Percentiles rank a stretch among this genome's conserved stretches.
Conservation (phyloP, 2,797 vertebrate genomes). For the Lerista edwardsae region DNA sequence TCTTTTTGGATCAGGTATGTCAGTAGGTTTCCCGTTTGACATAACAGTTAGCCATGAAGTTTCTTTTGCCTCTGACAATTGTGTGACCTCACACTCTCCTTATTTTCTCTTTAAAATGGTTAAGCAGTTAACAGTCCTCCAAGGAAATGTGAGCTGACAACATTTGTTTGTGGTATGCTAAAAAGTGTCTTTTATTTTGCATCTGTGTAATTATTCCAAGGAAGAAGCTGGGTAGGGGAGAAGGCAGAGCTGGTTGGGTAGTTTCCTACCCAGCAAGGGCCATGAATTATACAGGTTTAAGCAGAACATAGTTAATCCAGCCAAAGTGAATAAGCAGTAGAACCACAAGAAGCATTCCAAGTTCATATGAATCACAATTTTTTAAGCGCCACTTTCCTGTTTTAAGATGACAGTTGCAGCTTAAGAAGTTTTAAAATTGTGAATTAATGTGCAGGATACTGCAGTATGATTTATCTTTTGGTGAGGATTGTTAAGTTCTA, state of each 20-base stretch:
- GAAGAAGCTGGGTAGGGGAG: background rate
- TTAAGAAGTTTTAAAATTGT: conserved; percentile 5
- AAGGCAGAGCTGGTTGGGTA: background rate
- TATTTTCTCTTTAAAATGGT: conserved; percentile 38
- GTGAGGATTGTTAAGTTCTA: too few relatives aligned
- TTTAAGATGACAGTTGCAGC: conserved; percentile 33
- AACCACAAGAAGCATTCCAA: conserved; percentile 21
- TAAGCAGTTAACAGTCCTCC: conserved; percentile 45
- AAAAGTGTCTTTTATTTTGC: background rate
- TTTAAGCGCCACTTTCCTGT: conserved; percentile 6
- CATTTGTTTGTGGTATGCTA: background rate
- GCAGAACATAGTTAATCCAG: conserved; percentile 46
- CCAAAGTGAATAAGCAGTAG: conserved; percentile 25
- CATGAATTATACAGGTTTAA: conserved; percentile 29
- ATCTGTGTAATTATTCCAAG: background rate
- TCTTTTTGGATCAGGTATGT: background rate
- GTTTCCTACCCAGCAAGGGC: conserved; percentile 34
- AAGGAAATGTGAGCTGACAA: conserved; percentile 42
- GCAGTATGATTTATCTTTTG: too few relatives aligned
- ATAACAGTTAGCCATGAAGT: background rate
- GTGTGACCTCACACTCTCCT: background rate
- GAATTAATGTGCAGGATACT: background rate
- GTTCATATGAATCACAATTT: conserved; percentile 31
- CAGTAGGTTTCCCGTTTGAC: background rate
- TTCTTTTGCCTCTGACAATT: background rate